phyloP scores from a whole-genome alignment of 2,113 vertebrate genomes.

The Cyanistes caeruleus region DNA sequence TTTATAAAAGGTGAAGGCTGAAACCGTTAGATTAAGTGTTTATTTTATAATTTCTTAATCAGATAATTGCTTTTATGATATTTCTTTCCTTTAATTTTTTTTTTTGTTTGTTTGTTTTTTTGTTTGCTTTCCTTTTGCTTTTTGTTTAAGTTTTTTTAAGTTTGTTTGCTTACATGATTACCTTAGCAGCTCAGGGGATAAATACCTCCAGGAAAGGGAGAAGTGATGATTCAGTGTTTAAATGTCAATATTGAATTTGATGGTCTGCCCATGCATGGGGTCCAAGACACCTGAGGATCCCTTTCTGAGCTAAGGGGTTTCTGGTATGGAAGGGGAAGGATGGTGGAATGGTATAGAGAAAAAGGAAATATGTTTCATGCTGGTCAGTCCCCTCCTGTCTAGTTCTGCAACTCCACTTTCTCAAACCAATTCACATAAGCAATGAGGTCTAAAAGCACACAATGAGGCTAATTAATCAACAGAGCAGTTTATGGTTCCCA shows the following conservation, averaged over 20 bases:
- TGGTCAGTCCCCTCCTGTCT: neutral
- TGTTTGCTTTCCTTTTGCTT: too few relatives aligned
- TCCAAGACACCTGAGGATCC: neutral
- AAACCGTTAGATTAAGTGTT: conserved; percentile 14
- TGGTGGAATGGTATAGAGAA: accelerated
- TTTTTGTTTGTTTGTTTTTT: neutral
- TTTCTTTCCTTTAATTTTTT: neutral
- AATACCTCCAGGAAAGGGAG: neutral
- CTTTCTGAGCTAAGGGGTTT: neutral
- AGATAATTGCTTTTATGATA: neutral
- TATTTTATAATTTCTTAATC: neutral
- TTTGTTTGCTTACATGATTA: neutral
- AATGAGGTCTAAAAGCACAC: neutral
- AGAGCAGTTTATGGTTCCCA: neutral
- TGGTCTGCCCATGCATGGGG: neutral
- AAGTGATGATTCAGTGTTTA: neutral
- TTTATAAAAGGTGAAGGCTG: neutral
- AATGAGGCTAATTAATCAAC: neutral
- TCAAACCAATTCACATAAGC: neutral
- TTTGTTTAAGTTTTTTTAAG: neutral
- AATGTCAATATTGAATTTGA: neutral
- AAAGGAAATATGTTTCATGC: neutral
- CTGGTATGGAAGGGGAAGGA: neutral
- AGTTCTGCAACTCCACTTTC: neutral
- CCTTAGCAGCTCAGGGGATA: neutral